phyloP scores from a whole-genome alignment of 2,797 vertebrate genomes.

The Bucorvus abyssinicus region DNA sequence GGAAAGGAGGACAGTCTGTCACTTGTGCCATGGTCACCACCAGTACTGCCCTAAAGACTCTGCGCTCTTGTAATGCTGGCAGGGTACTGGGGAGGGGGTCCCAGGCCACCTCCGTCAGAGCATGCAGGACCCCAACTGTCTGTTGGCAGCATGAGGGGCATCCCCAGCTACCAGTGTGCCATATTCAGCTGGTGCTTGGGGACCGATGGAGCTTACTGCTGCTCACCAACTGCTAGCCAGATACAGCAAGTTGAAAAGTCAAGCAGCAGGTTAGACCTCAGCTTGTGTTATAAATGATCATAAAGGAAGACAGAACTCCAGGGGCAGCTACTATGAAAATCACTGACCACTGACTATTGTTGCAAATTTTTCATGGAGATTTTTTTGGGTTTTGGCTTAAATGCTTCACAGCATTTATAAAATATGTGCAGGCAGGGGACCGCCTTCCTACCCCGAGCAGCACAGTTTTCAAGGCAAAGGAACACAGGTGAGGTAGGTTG shows the following conservation, averaged over 20 bases:
- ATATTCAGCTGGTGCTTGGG: neutral
- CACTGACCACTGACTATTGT: neutral
- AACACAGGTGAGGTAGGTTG: neutral
- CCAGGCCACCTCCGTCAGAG: neutral
- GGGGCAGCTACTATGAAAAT: neutral
- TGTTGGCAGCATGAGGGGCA: neutral
- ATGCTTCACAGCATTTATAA: neutral
- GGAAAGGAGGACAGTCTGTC: neutral
- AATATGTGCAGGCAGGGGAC: neutral
- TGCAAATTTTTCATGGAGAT: neutral
- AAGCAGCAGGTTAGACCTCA: neutral
- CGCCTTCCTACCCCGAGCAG: neutral
- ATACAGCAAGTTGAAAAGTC: neutral
- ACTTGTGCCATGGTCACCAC: accelerated
- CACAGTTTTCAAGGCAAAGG: neutral
- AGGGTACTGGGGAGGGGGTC: neutral
- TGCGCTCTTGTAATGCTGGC: accelerated
- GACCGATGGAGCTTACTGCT: neutral
- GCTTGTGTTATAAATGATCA: neutral
- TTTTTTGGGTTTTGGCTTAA: neutral
- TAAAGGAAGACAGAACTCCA: neutral
- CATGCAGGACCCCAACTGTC: neutral
- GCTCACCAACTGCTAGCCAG: neutral
- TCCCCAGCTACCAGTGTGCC: accelerated
- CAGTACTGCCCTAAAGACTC: neutral